Evolutionary conservation across 2,888 invertebrate species (phyloP).

Genomic region (Conus canariensis): DNA sequence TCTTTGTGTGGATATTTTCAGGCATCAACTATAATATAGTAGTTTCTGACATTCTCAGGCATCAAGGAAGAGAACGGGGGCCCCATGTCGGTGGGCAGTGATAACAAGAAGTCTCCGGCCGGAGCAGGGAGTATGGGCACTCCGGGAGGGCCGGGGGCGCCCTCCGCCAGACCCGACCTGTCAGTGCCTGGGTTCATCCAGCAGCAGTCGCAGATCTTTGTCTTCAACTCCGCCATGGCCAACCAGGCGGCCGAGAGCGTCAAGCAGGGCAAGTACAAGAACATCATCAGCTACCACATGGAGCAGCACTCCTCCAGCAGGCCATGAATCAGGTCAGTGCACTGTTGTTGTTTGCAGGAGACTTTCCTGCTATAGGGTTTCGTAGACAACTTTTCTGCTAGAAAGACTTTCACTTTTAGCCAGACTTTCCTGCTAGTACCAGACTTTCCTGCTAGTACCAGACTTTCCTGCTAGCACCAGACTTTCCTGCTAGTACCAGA

Average conservation of each 20-base stretch:
- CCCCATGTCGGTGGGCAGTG: constrained; percentile 48
- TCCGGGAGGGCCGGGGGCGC: constrained; percentile 19
- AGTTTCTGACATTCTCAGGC: constrained; percentile 16
- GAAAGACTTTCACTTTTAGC: too few species aligned
- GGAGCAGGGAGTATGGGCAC: constrained; percentile 30
- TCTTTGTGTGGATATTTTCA: too few species aligned
- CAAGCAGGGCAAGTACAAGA: constrained; percentile 91
- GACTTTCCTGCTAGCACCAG: too few species aligned
- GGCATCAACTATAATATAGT: too few species aligned
- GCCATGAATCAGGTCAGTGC: constrained; percentile 88
- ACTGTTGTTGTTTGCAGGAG: neutral
- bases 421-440: too few species aligned
- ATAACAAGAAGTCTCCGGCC: constrained; percentile 48
- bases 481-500: too few species aligned
- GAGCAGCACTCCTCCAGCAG: constrained; percentile 97
- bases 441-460: too few species aligned
- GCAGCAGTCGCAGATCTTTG: constrained; percentile 98
- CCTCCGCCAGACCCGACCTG: constrained; percentile 38
- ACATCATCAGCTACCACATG: constrained; percentile 95
- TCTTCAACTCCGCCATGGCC: constrained; percentile 95
- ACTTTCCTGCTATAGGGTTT: neutral
- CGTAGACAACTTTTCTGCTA: neutral
- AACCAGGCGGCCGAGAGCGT: constrained; percentile 97
- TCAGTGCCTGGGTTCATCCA: constrained; percentile 80
- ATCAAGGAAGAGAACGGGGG: constrained; percentile 50